phyloP scores from a whole-genome alignment of 2,888 invertebrate genomes.

The Romanomermis culicivorax region DNA sequence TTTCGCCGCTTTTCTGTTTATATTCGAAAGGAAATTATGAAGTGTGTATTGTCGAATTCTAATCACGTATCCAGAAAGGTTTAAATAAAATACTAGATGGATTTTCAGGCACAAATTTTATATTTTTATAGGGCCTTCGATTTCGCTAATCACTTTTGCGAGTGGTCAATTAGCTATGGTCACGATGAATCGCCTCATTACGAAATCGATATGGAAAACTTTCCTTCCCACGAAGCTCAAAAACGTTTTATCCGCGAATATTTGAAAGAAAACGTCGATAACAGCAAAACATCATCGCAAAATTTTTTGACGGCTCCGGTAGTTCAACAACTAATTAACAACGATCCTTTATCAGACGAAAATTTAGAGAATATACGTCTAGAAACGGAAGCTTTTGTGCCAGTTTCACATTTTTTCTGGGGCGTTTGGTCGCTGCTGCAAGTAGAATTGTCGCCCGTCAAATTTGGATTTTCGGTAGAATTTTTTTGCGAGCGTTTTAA shows the following conservation, averaged over 20 bases:
- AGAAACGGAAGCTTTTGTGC: constrained; percentile 60
- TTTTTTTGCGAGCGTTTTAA: no score
- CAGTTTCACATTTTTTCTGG: constrained; percentile 84
- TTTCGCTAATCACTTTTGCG: constrained; percentile 77
- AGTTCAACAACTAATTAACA: no score
- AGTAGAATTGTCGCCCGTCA: constrained; percentile 25
- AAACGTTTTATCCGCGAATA: constrained; percentile 30
- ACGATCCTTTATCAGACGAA: no score
- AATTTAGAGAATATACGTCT: constrained; percentile 41
- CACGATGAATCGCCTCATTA: constrained; percentile 54
- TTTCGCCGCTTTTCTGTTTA: no score
- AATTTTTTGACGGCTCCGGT: no score
- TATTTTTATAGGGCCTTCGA: constrained; percentile 50
- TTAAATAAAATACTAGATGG: no score
- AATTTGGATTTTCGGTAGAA: constrained; percentile 21
- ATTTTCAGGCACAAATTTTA: no score
- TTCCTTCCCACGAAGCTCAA: constrained; percentile 58
- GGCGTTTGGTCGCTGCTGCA: constrained; percentile 48
- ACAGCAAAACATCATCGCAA: not conserved
- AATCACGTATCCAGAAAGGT: no score
- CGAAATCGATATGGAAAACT: constrained; percentile 43
- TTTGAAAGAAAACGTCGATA: no score
- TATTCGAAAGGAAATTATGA: no score
- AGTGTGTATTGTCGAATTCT: no score
- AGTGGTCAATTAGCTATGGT: constrained; percentile 69